Evolutionary conservation across 2,113 vertebrate genomes (phyloP), one percentile per base, ranked within the genome.

Genomic region (Machaerirhynchus nigripectus): DNA sequence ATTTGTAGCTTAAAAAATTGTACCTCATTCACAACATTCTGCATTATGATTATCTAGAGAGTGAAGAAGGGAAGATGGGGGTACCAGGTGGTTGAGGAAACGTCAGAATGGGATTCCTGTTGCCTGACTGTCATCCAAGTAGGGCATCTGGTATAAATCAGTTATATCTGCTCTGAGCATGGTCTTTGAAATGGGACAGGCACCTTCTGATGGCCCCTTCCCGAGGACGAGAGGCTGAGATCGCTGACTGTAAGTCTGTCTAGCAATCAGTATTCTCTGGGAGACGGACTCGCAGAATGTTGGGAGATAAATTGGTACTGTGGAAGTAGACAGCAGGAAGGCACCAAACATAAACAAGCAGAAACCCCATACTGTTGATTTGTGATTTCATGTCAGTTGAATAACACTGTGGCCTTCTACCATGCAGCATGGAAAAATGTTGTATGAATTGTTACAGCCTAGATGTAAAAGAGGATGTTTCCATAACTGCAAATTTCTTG

Each of bases 61-160:
- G 5, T 13, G 21, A n/a, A 67, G 30, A 50, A 75, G 30, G 47
- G 18, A 87, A 55, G 26, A 53, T 22, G 24, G 40, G 57, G 13
- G 4, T 30, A 49, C 0, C 1, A 60, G 2, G 19, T 33, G 33
- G 9, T 1, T 23, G 26, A 46, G 30, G 26, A 59, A 37, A 65
- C 70, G n/a, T 78, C 65, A 68, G 49, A 39, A 10, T 30, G 16
- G 21, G 40, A 60, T 46, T 75, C 30, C 7, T 60, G 7, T 42
- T 68, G 47, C 42, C 59, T 77, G 53, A 35, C 18, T 76, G 3
- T 46, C 42, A 37, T 47, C 12, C 39, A 95, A 24, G 6, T 49
- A 63, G 17, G 8, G 6, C 27, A 57, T 46, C 15, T n/a, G 31
- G 23, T 18, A 71, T 39, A 68, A 57, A 67, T 49, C 44, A 49